Conservation (phyloP, 2,113 vertebrate genomes). For the Laterallus jamaicensis region DNA sequence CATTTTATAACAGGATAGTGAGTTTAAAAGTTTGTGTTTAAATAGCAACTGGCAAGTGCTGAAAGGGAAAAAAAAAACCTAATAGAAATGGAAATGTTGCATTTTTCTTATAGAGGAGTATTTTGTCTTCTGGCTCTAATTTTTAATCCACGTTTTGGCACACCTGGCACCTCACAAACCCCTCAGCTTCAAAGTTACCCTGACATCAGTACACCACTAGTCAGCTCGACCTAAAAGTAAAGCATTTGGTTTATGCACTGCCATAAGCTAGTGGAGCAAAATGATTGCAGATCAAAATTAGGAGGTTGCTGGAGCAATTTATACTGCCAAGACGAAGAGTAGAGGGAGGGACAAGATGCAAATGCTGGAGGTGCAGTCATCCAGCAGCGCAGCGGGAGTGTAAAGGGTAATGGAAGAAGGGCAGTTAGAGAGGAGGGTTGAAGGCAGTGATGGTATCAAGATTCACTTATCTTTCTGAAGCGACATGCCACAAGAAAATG, state of each 20-base stretch:
- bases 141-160: neutral
- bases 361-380: neutral
- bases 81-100: neutral
- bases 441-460: neutral
- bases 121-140: neutral
- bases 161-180: neutral
- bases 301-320: slow-evolving; percentile 1
- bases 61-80: neutral
- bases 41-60: neutral
- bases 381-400: neutral
- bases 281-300: slow-evolving; percentile 9
- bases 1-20: neutral
- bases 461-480: neutral
- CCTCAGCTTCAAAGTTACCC: neutral
- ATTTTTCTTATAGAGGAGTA: neutral
- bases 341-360: neutral
- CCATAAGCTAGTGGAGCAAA: neutral
- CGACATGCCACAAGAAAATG: neutral
- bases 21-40: neutral
- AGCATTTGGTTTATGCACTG: neutral
- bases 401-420: slow-evolving; percentile 13
- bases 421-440: neutral
- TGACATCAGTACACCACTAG: neutral
- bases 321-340: neutral
- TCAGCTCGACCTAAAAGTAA: neutral